Evolutionary conservation across 2,113 vertebrate genomes (phyloP).

Genomic region (Setophaga coronata): DNA sequence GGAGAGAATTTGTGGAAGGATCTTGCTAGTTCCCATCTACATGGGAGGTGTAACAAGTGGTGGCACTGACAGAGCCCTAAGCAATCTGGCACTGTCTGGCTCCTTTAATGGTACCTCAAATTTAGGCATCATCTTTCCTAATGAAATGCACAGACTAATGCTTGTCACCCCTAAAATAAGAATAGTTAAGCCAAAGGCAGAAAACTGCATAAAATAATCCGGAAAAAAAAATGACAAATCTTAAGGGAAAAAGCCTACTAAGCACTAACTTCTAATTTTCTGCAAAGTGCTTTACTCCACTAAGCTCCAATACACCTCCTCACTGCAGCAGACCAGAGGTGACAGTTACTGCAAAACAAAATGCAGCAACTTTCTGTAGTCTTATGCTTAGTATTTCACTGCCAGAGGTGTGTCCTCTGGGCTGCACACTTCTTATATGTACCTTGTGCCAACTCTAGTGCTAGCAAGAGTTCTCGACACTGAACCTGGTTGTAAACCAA

Average conservation of each 20-base stretch:
- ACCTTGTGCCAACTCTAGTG: neutral
- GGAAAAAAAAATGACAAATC: neutral
- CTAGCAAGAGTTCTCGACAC: neutral
- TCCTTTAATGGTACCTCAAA: neutral
- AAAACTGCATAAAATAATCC: neutral
- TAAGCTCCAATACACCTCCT: neutral
- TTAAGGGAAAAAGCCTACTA: neutral
- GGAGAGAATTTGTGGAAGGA: neutral
- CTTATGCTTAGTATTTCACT: neutral
- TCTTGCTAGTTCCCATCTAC: neutral
- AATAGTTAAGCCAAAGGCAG: neutral
- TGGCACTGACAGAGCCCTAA: neutral
- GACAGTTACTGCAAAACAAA: neutral
- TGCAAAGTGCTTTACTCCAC: neutral
- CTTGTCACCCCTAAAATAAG: neutral
- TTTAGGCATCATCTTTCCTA: neutral
- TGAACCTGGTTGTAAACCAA: neutral
- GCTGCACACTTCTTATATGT: neutral
- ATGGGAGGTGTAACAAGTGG: accelerated
- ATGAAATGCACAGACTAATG: neutral
- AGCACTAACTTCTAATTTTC: neutral
- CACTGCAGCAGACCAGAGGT: neutral
- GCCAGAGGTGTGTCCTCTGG: neutral
- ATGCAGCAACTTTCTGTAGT: neutral
- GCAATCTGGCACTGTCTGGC: accelerated